Evolutionary conservation across 2,113 vertebrate species (phyloP).

Genomic region (Nothobranchius furzeri): DNA sequence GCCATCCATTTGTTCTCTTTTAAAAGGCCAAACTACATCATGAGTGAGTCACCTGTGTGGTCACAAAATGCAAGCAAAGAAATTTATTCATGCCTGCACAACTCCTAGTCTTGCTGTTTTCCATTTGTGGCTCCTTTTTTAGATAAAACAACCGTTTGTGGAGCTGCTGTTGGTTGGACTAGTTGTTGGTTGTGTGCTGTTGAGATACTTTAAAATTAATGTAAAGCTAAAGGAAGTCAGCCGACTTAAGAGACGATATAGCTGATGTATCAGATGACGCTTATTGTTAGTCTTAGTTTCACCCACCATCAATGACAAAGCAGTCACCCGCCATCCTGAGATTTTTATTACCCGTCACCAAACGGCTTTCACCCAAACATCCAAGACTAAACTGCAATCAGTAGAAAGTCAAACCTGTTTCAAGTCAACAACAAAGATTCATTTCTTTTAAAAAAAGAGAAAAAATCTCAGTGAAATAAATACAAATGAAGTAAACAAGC

Average conservation of each 20-base stretch:
- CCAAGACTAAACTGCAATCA: background rate
- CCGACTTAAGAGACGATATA: background rate
- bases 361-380: conserved; percentile 12
- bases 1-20: background rate
- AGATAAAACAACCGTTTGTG: no score
- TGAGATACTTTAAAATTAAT: no score
- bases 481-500: conserved; percentile 44
- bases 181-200: background rate
- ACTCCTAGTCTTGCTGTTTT: background rate
- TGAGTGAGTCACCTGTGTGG: background rate
- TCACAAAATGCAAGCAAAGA: background rate
- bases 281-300: conserved; percentile 20
- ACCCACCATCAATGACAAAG: background rate
- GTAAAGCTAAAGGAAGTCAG: background rate
- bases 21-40: background rate
- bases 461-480: conserved; percentile 4
- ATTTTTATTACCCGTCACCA: conserved; percentile 5
- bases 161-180: background rate
- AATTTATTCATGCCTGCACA: background rate
- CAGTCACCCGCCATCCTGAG: conserved; percentile 6
- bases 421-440: background rate
- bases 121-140: background rate
- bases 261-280: background rate
- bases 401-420: background rate
- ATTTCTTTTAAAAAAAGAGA: background rate